phyloP scores from a whole-genome alignment of 2,888 invertebrate species.

The Antheraea yamamai region DNA sequence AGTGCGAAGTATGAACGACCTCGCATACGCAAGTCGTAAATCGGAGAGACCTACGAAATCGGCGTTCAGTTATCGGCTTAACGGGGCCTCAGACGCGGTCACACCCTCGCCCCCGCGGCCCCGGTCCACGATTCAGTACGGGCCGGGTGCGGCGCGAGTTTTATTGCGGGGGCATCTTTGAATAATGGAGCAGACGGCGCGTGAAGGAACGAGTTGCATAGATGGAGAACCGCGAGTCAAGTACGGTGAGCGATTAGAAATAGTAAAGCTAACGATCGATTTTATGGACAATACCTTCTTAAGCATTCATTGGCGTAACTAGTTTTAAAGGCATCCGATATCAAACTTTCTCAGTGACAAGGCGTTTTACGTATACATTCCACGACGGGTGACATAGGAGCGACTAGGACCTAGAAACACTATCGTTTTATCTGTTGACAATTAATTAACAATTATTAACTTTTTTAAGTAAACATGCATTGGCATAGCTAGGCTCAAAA shows the following conservation, averaged over 20 bases:
- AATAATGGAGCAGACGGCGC: conserved; percentile 67
- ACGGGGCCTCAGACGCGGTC: conserved; percentile 45
- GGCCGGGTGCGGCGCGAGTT: conserved; percentile 55
- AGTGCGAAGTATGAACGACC: conserved; percentile 30
- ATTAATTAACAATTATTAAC: too few relatives aligned
- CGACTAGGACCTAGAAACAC: too few relatives aligned
- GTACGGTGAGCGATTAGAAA: conserved; percentile 10
- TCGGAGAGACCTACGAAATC: conserved; percentile 36
- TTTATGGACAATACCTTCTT: too few relatives aligned
- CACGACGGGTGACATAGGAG: too few relatives aligned
- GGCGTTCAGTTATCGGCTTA: conserved; percentile 45
- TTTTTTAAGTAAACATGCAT: too few relatives aligned
- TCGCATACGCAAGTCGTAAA: conserved; percentile 37
- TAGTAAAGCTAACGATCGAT: neutral
- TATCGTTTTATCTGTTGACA: too few relatives aligned
- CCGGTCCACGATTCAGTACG: conserved; percentile 52
- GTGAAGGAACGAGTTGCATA: conserved; percentile 50
- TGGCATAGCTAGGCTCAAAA: too few relatives aligned
- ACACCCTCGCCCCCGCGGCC: conserved; percentile 38
- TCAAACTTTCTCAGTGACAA: too few relatives aligned
- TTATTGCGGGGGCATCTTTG: conserved; percentile 65
- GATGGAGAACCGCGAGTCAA: neutral
- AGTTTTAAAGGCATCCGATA: too few relatives aligned
- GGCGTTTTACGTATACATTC: too few relatives aligned
- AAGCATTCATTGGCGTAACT: too few relatives aligned